Conservation (phyloP, 2,113 vertebrate species). For the Anhinga rufa region DNA sequence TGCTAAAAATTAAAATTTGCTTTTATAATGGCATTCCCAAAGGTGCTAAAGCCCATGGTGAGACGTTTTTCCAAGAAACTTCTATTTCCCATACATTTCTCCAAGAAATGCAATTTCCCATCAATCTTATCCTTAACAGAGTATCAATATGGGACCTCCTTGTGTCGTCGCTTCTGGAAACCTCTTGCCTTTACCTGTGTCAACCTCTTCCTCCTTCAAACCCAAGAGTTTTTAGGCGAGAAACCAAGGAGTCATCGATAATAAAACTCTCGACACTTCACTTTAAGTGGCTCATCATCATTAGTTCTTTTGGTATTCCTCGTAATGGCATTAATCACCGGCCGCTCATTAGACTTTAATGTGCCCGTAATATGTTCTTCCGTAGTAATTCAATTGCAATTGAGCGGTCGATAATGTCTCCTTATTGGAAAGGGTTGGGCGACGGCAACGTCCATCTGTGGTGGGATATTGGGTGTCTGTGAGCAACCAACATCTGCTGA, state of each 20-base stretch:
- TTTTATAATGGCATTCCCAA: not conserved
- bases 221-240: not conserved
- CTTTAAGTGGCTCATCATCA: constrained; percentile 11
- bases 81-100: not conserved
- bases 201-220: not conserved
- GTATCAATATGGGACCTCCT: not conserved
- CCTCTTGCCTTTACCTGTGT: not conserved
- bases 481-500: not conserved
- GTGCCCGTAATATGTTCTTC: constrained; percentile 18
- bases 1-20: not conserved
- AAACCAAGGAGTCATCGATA: not conserved
- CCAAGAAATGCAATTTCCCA: not conserved
- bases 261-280: not conserved
- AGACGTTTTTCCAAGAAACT: not conserved
- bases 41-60: not conserved
- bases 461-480: not conserved
- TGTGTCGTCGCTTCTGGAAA: not conserved
- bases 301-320: constrained; percentile 23
- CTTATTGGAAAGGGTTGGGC: not conserved
- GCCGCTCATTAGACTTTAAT: constrained; percentile 46
- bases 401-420: not conserved
- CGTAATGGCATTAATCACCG: constrained; percentile 6
- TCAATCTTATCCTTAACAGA: not conserved
- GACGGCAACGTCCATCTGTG: fast-evolving
- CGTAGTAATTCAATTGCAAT: not conserved